Evolutionary conservation across 2,797 vertebrate species (phyloP).

Genomic region (Clarias pachynema): DNA sequence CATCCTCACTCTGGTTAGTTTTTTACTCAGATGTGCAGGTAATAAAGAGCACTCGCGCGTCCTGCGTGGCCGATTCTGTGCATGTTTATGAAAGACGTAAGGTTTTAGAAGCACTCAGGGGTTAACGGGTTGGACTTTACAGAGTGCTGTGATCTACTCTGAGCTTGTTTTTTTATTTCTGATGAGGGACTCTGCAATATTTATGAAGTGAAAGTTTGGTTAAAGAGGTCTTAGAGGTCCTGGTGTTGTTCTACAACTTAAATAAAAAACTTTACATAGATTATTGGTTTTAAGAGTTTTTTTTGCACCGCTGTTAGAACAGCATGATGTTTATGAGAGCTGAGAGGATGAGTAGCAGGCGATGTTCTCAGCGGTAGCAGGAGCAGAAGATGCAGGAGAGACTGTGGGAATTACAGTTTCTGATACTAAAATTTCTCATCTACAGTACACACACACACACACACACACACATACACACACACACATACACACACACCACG

Average conservation of each 20-base stretch:
- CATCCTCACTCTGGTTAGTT: background rate
- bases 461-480: too few species aligned
- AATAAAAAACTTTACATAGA: background rate
- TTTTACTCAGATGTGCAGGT: background rate
- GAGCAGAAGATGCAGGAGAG: background rate
- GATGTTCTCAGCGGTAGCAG: background rate
- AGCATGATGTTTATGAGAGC: background rate
- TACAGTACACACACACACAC: background rate
- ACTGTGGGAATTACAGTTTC: background rate
- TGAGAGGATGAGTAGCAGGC: background rate
- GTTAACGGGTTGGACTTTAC: background rate
- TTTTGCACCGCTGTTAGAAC: background rate
- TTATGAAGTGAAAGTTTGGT: background rate
- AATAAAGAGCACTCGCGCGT: background rate
- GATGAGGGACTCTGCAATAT: background rate
- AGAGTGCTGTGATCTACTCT: background rate
- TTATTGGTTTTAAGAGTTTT: too few species aligned
- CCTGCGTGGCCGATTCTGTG: background rate
- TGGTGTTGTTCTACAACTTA: background rate
- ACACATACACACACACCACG: too few species aligned
- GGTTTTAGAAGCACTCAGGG: background rate
- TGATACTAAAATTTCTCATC: background rate
- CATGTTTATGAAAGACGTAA: background rate
- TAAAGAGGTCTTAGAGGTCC: background rate
- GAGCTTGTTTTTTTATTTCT: background rate